phyloP scores from a whole-genome alignment of 2,797 vertebrate genomes.

The Dromococcyx pavoninus region DNA sequence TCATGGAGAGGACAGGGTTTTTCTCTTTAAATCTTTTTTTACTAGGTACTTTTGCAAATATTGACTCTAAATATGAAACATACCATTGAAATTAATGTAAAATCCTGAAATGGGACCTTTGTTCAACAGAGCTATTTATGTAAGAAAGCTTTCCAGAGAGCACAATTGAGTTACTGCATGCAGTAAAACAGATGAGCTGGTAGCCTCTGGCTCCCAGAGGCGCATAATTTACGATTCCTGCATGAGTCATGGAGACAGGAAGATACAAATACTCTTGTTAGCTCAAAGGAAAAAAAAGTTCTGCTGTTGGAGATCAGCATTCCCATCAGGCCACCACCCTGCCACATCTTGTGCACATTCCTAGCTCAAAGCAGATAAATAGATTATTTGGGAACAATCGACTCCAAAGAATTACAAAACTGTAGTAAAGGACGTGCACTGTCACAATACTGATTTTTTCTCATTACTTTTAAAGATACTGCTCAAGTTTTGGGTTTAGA shows the following conservation, averaged over 20 bases:
- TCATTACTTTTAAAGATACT: neutral
- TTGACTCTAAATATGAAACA: neutral
- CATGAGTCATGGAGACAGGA: conserved; percentile 14
- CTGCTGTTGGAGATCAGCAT: neutral
- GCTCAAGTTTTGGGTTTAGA: neutral
- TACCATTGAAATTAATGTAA: neutral
- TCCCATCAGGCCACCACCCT: conserved; percentile 12
- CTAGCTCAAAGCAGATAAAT: neutral
- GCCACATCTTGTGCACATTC: neutral
- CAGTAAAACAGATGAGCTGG: conserved; percentile 3
- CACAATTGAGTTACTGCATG: neutral
- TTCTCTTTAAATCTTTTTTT: neutral
- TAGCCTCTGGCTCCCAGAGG: neutral
- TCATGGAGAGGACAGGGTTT: neutral
- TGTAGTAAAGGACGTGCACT: neutral
- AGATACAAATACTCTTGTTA: neutral
- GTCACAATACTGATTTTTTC: neutral
- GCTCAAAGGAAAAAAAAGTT: neutral
- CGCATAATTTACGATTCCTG: neutral
- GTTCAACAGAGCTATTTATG: neutral
- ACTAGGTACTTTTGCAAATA: neutral
- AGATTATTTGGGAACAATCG: neutral
- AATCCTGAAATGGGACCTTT: neutral
- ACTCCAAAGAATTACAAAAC: neutral
- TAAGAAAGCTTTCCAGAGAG: neutral